Evolutionary conservation across 2,888 invertebrate genomes (phyloP).

Genomic region (Apodemia mormo): DNA sequence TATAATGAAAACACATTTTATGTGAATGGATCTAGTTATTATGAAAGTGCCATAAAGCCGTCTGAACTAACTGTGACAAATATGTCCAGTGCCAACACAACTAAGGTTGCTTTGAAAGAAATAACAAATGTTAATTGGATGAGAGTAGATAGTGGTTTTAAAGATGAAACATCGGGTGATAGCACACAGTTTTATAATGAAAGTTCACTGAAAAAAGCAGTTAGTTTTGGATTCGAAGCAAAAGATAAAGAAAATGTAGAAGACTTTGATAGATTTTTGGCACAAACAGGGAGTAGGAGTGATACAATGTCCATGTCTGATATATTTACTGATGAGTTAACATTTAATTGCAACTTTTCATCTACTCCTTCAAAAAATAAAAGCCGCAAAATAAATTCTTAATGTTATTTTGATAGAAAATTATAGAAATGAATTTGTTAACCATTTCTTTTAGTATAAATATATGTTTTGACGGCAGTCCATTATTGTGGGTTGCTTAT

Average conservation of each 20-base stretch:
- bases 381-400: conserved; percentile 55
- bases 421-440: conserved; percentile 55
- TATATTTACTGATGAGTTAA: conserved; percentile 68
- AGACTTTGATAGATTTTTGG: conserved; percentile 56
- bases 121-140: conserved; percentile 74
- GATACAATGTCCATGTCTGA: conserved; percentile 74
- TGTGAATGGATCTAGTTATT: conserved; percentile 70
- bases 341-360: conserved; percentile 72
- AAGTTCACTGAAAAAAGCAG: conserved; percentile 46
- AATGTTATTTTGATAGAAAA: conserved; percentile 36
- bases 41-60: conserved; percentile 77
- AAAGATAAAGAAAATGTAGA: conserved; percentile 66
- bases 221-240: conserved; percentile 55
- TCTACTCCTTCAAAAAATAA: conserved; percentile 76
- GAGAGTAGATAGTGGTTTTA: conserved; percentile 74
- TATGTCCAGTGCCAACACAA: conserved; percentile 46
- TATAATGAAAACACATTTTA: conserved; percentile 73
- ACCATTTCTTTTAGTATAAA: conserved; percentile 54
- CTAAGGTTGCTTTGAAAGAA: conserved; percentile 62
- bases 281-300: conserved; percentile 52
- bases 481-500: conserved; percentile 62
- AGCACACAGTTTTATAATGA: conserved; percentile 64
- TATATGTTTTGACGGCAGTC: conserved; percentile 53
- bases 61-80: conserved; percentile 71
- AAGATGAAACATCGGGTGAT: conserved; percentile 70